These are phyloP conservation scores for Drosophila formosana DNA, from an alignment of 2,888 invertebrate genomes.

Conservation along the genomic window DNA sequence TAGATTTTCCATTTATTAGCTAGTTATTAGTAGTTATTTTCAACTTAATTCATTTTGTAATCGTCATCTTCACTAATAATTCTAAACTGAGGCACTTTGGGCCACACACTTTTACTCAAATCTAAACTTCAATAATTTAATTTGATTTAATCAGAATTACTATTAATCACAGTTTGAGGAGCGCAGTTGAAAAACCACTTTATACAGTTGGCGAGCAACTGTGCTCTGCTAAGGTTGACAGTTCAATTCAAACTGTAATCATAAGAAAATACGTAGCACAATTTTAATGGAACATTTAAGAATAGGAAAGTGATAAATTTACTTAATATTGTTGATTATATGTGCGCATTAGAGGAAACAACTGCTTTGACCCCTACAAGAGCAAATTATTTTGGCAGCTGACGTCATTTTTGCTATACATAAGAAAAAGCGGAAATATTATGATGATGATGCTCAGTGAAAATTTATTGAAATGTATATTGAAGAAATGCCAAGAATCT, in stretches of 20 bases:
- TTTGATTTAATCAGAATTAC: slow-evolving; percentile 10
- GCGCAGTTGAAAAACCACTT: background rate
- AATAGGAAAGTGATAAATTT: slow-evolving; percentile 31
- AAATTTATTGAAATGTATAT: slow-evolving; percentile 31
- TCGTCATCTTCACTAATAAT: slow-evolving; percentile 41
- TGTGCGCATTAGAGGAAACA: slow-evolving; percentile 25
- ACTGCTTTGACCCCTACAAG: slow-evolving; percentile 34
- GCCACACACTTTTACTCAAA: slow-evolving; percentile 41
- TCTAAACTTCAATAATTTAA: background rate
- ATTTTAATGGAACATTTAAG: slow-evolving; percentile 8
- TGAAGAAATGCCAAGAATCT: slow-evolving; percentile 22
- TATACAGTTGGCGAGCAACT: slow-evolving; percentile 26
- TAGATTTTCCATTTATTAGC: slow-evolving; percentile 29
- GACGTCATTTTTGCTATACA: slow-evolving; percentile 49
- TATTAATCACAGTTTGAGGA: slow-evolving; percentile 15
- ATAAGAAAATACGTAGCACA: slow-evolving; percentile 3
- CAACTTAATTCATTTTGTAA: slow-evolving; percentile 33
- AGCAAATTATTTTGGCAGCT: slow-evolving; percentile 37
- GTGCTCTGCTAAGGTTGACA: slow-evolving; percentile 34
- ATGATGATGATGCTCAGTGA: slow-evolving; percentile 20
- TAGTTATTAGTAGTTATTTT: slow-evolving; percentile 14
- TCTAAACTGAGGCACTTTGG: slow-evolving; percentile 29
- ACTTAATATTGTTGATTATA: slow-evolving; percentile 17
- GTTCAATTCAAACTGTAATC: slow-evolving; percentile 16
- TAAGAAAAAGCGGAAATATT: slow-evolving; percentile 4